These are phyloP conservation scores for Exocentrus adspersus DNA, from an alignment of 2,888 invertebrate genomes.

Conservation along the genomic window DNA sequence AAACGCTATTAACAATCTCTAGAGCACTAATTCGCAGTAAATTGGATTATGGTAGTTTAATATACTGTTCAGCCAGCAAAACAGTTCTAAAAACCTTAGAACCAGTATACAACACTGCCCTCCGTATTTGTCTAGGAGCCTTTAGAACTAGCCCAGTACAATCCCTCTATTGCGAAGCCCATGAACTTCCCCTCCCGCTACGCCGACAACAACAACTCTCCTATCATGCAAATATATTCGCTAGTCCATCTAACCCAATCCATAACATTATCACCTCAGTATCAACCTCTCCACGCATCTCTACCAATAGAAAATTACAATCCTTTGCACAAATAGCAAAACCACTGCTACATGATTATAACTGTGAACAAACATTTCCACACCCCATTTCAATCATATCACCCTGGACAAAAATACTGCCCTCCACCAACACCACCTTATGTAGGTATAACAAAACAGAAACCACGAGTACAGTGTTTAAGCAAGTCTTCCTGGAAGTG, in stretches of 20 bases:
- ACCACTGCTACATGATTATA: neutral
- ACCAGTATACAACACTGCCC: conserved; percentile 13
- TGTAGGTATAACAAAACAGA: neutral
- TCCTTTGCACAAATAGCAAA: too few relatives aligned
- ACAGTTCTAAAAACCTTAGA: conserved; percentile 1
- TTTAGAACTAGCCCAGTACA: conserved; percentile 5
- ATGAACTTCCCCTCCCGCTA: conserved; percentile 3
- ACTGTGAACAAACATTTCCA: too few relatives aligned
- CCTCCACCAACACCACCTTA: neutral
- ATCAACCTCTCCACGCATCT: too few relatives aligned
- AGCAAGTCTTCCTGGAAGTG: neutral
- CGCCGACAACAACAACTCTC: conserved; percentile 8
- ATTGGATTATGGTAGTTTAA: conserved; percentile 10
- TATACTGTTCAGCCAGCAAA: conserved; percentile 1
- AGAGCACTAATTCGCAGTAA: conserved; percentile 12
- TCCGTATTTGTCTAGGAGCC: conserved; percentile 17
- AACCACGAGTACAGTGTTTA: too few relatives aligned
- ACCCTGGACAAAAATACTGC: neutral
- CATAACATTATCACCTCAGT: neutral
- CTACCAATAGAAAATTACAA: too few relatives aligned
- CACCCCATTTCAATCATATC: neutral
- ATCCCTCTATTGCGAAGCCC: conserved; percentile 9
- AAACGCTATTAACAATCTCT: conserved; percentile 16
- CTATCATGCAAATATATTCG: conserved; percentile 4
- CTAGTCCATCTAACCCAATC: neutral